These are phyloP conservation scores for Hoplodrina blanda DNA, from an alignment of 2,888 invertebrate genomes.

Conservation along the genomic window DNA sequence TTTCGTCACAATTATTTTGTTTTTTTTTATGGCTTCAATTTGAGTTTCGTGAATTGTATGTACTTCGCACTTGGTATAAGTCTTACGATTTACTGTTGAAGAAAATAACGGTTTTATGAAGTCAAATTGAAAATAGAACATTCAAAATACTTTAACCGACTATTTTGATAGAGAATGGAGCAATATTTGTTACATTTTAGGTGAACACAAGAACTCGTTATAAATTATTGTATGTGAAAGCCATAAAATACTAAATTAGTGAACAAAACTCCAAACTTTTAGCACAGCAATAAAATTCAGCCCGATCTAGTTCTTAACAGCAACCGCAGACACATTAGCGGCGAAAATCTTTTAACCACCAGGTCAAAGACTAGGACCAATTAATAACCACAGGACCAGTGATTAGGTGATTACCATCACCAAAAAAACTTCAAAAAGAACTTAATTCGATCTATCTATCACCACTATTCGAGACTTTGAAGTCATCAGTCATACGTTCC, in stretches of 20 bases:
- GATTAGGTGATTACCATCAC: conserved; percentile 50
- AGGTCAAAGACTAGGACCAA: conserved; percentile 42
- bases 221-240: too few relatives aligned
- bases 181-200: not conserved
- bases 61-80: conserved; percentile 25
- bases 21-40: conserved; percentile 24
- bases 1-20: conserved; percentile 60
- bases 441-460: conserved; percentile 63
- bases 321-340: conserved; percentile 40
- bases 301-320: conserved; percentile 1
- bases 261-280: not conserved
- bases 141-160: not conserved
- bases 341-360: conserved; percentile 30
- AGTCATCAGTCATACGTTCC: conserved; percentile 58
- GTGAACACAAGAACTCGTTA: too few relatives aligned
- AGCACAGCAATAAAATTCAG: not conserved
- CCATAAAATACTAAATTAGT: not conserved
- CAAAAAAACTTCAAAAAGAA: conserved; percentile 45
- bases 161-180: not conserved
- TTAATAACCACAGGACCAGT: conserved; percentile 43
- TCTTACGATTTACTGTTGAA: not conserved
- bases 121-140: conserved; percentile 1
- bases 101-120: not conserved
- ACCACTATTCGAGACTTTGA: conserved; percentile 50
- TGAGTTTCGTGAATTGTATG: conserved; percentile 31